phyloP scores from a whole-genome alignment of 2,888 invertebrate species.

The Heterodera filipjevi region DNA sequence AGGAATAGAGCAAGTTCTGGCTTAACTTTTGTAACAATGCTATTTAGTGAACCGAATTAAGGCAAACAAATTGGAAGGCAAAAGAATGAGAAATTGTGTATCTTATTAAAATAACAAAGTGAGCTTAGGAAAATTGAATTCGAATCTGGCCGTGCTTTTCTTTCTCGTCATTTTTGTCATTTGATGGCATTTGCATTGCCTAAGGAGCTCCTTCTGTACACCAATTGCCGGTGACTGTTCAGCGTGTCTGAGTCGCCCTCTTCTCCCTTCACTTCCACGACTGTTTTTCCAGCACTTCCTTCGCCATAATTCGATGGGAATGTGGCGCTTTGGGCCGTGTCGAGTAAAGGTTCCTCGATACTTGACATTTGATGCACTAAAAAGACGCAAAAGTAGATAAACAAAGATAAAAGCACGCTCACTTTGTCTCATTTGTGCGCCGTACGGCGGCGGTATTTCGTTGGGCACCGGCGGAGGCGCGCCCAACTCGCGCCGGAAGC shows the following conservation, averaged over 20 bases:
- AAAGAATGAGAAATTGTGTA: background rate
- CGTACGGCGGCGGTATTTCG: background rate
- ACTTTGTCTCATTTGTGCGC: constrained; percentile 27
- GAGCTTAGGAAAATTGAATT: background rate
- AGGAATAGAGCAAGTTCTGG: too few species aligned
- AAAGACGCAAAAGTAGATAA: too few species aligned
- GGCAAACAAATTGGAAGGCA: background rate
- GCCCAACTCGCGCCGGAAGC: constrained; percentile 14
- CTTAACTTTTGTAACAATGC: too few species aligned
- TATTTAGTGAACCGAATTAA: background rate
- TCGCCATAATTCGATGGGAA: background rate
- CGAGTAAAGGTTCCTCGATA: constrained; percentile 15
- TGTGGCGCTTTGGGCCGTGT: background rate
- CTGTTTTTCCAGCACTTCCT: constrained; percentile 3
- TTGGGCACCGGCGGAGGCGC: background rate
- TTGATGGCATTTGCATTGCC: constrained; percentile 27
- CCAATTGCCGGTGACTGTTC: constrained; percentile 20
- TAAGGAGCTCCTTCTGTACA: constrained; percentile 19
- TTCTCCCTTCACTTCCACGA: constrained; percentile 23
- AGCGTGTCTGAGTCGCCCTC: constrained; percentile 29
- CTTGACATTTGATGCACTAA: constrained; percentile 23
- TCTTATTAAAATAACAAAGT: background rate
- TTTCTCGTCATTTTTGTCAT: constrained; percentile 5
- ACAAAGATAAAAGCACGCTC: background rate
- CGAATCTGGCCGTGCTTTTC: background rate